Conservation (phyloP, 2,888 invertebrate species). For the Stenoptilia bipunctidactyla region DNA sequence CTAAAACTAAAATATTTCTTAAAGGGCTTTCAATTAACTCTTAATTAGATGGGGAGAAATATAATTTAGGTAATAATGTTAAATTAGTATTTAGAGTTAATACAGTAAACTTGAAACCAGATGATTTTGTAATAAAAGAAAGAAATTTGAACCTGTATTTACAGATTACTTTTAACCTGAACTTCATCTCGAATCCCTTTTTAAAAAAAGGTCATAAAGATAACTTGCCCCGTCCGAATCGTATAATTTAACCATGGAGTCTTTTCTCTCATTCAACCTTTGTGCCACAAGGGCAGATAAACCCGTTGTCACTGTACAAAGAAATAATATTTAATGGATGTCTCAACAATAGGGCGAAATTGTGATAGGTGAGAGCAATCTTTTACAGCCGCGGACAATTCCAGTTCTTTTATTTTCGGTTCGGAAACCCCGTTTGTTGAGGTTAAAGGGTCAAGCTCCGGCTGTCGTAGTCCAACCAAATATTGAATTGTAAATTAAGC, state of each 20-base stretch:
- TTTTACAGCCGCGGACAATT: conserved; percentile 37
- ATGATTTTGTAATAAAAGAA: too few species aligned
- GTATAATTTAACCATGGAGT: conserved; percentile 47
- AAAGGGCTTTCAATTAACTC: too few species aligned
- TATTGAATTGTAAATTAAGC: conserved; percentile 46
- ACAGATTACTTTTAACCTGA: neutral
- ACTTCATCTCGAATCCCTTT: conserved; percentile 23
- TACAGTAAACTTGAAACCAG: too few species aligned
- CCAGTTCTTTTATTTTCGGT: conserved; percentile 43
- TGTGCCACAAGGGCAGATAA: conserved; percentile 49
- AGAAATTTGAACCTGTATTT: too few species aligned
- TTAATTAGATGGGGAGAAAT: too few species aligned
- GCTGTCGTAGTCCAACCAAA: conserved; percentile 31
- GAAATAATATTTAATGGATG: conserved; percentile 54
- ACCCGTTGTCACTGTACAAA: conserved; percentile 46
- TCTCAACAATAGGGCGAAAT: conserved; percentile 62
- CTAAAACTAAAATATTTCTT: too few species aligned
- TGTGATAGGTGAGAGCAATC: conserved; percentile 69
- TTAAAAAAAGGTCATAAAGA: conserved; percentile 25
- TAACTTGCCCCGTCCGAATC: conserved; percentile 41
- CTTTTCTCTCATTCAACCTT: conserved; percentile 55
- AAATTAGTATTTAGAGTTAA: too few species aligned
- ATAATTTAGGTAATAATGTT: too few species aligned
- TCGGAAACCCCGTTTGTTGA: conserved; percentile 41
- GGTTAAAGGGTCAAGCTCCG: conserved; percentile 50